These are phyloP conservation scores for Bugula neritina DNA, from an alignment of 2,888 invertebrate genomes.

Conservation along the genomic window DNA sequence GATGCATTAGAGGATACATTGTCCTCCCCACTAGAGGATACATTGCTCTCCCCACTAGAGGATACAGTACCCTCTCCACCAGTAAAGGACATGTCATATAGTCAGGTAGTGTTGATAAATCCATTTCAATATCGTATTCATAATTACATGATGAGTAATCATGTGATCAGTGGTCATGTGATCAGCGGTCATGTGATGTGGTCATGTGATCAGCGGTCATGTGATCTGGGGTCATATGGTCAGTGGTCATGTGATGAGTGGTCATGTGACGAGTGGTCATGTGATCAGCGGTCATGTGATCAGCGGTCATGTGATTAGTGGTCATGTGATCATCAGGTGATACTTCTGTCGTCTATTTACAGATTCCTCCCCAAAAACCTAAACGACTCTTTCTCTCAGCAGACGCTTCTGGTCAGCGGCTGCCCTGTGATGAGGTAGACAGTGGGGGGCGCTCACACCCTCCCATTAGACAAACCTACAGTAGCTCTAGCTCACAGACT, in stretches of 20 bases:
- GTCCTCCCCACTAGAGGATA: background rate
- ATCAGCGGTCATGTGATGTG: background rate
- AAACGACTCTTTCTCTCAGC: background rate
- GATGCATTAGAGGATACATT: background rate
- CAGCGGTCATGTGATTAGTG: background rate
- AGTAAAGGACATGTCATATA: background rate
- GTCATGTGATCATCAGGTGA: background rate
- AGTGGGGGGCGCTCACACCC: background rate
- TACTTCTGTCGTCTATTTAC: too few species aligned
- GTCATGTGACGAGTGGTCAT: background rate
- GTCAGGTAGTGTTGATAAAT: background rate
- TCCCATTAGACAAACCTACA: background rate
- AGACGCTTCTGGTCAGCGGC: background rate
- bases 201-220: background rate
- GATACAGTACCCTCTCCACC: background rate
- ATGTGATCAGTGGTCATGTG: background rate
- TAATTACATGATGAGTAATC: background rate
- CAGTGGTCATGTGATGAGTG: background rate
- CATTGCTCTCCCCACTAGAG: slow-evolving; percentile 5
- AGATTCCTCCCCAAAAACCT: slow-evolving; percentile 20
- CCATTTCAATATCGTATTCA: background rate
- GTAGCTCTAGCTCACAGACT: background rate
- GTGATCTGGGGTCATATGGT: background rate
- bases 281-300: background rate
- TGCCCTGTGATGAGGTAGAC: background rate